Evolutionary conservation across 2,888 invertebrate species (phyloP).

Genomic region (Hoplodrina blanda): DNA sequence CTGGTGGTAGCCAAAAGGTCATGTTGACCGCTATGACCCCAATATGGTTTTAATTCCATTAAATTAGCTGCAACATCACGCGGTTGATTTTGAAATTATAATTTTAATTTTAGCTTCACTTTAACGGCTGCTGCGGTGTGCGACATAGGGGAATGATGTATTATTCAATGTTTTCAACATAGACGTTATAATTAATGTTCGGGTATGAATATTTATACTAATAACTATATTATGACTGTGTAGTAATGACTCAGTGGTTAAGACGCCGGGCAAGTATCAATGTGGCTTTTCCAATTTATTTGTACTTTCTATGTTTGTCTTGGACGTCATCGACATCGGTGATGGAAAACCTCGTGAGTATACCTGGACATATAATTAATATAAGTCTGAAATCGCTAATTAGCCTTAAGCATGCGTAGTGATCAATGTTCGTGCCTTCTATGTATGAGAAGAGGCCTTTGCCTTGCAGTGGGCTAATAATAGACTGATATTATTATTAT

Average conservation of each 20-base stretch:
- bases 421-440: no score
- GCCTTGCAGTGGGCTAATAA: no score
- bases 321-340: no score
- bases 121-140: slow-evolving; percentile 41
- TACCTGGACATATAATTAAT: no score
- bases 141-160: slow-evolving; percentile 26
- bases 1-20: neutral
- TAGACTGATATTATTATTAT: neutral
- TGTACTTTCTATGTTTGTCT: no score
- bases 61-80: slow-evolving; percentile 28
- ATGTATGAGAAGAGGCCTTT: no score
- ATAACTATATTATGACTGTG: neutral
- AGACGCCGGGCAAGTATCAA: no score
- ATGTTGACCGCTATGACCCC: slow-evolving; percentile 8
- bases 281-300: no score
- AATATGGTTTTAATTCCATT: slow-evolving; percentile 35
- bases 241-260: no score
- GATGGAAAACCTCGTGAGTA: no score
- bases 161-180: slow-evolving; percentile 38
- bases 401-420: no score
- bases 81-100: slow-evolving; percentile 43
- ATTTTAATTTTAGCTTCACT: slow-evolving; percentile 45
- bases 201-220: neutral
- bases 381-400: no score
- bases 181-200: slow-evolving; percentile 30